A percentile compares a stretch with the other conserved stretches of the same genome.
Evolutionary conservation across 2,888 invertebrate species (phyloP).

Genomic region (Acronicta aceris): DNA sequence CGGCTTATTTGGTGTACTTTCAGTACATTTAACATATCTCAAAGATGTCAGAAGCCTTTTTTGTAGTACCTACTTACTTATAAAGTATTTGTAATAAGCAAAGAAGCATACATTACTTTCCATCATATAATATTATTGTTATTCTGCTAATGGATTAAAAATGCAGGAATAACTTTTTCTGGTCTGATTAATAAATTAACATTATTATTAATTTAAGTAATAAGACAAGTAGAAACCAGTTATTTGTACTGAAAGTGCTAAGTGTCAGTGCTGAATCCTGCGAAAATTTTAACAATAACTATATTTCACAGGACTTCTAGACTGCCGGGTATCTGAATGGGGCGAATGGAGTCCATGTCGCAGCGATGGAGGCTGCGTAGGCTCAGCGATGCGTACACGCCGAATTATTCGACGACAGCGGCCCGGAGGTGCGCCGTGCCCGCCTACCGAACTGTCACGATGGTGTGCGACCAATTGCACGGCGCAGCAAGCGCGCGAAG

Average conservation of each 20-base stretch:
- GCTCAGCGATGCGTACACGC: slow-evolving; percentile 94
- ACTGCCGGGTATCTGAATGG: slow-evolving; percentile 96
- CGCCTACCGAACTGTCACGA: slow-evolving; percentile 94
- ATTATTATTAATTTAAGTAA: too few species aligned
- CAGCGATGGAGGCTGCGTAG: slow-evolving; percentile 97
- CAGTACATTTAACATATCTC: slow-evolving; percentile 49
- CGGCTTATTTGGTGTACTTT: slow-evolving; percentile 18
- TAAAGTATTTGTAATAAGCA: slow-evolving; percentile 24
- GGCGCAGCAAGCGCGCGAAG: slow-evolving; percentile 63
- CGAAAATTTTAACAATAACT: too few species aligned
- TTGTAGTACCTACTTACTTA: slow-evolving; percentile 12
- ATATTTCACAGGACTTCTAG: slow-evolving; percentile 87
- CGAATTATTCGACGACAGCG: slow-evolving; percentile 93
- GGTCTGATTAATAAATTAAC: too few species aligned
- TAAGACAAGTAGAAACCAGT: too few species aligned
- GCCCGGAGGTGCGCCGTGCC: slow-evolving; percentile 95
- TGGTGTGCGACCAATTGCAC: slow-evolving; percentile 94
- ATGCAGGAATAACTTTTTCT: too few species aligned
- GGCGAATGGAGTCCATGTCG: slow-evolving; percentile 96
- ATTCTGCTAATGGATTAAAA: slow-evolving; percentile 9
- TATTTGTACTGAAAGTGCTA: too few species aligned
- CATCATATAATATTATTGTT: slow-evolving; percentile 37
- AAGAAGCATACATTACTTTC: slow-evolving; percentile 21
- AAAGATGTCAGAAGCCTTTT: slow-evolving; percentile 30
- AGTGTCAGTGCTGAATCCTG: too few species aligned